phyloP scores from a whole-genome alignment of 2,888 invertebrate species.

The Ophion obscuratus region DNA sequence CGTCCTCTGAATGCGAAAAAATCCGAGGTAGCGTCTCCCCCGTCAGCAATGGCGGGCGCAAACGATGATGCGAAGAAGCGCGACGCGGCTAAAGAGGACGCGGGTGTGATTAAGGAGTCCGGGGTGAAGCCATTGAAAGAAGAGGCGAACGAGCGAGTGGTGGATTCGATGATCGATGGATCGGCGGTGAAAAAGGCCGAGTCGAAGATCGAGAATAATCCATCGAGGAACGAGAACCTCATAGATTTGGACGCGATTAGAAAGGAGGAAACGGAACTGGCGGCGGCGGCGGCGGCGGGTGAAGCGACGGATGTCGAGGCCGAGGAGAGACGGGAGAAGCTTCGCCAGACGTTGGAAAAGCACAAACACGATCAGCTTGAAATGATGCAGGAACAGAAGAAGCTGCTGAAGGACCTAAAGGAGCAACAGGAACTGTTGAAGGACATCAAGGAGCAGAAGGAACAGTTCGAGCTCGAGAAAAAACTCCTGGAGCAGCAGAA shows the following conservation, averaged over 20 bases:
- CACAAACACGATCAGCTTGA: slow-evolving; percentile 89
- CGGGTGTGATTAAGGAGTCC: not conserved
- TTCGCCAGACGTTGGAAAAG: slow-evolving; percentile 85
- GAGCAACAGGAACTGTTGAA: slow-evolving; percentile 87
- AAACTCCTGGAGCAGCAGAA: slow-evolving; percentile 58
- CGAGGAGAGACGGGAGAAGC: slow-evolving; percentile 80
- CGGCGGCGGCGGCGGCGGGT: slow-evolving; percentile 78
- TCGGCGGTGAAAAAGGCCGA: not conserved
- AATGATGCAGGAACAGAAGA: slow-evolving; percentile 88
- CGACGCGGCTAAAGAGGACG: not conserved
- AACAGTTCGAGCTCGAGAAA: slow-evolving; percentile 82
- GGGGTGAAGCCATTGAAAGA: not conserved
- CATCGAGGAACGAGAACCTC: slow-evolving; percentile 72
- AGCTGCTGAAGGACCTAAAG: slow-evolving; percentile 87
- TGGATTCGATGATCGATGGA: not conserved
- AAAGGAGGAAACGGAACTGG: slow-evolving; percentile 84
- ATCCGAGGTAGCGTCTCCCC: not conserved
- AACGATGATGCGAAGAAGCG: not conserved
- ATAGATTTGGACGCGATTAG: slow-evolving; percentile 82
- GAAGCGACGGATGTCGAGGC: slow-evolving; percentile 78
- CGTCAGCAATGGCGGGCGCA: not conserved
- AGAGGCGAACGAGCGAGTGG: not conserved
- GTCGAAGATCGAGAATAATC: not conserved
- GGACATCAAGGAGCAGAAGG: slow-evolving; percentile 86
- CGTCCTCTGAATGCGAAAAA: not conserved